Conservation (phyloP, 1,140 invertebrate species). For the Drosophila nigrodunni region DNA sequence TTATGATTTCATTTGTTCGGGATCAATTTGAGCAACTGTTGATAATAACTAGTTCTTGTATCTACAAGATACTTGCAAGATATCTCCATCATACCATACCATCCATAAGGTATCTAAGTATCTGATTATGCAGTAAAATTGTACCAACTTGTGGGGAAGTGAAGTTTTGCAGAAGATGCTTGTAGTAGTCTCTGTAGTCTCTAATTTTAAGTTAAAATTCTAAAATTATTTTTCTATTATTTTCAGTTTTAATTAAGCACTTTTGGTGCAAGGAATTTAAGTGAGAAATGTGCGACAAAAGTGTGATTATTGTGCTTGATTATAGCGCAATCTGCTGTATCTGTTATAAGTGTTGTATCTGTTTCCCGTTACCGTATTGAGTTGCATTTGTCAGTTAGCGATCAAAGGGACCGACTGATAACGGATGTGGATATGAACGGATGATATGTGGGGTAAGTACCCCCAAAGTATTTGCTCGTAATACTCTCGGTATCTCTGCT, state of each 20-base stretch:
- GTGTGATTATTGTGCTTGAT: not conserved
- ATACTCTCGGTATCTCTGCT: constrained; percentile 26
- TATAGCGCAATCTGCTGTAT: not conserved
- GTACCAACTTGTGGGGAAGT: not conserved
- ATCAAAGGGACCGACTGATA: constrained; percentile 20
- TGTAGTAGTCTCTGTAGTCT: too few relatives aligned
- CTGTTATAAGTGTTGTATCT: too few relatives aligned
- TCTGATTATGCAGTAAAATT: not conserved
- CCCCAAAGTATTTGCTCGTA: constrained; percentile 57
- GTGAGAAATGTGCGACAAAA: not conserved
- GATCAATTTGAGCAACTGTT: constrained; percentile 6
- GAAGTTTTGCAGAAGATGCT: too few relatives aligned
- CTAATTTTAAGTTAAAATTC: too few relatives aligned
- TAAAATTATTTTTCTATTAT: too few relatives aligned
- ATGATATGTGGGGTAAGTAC: constrained; percentile 57
- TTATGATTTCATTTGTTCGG: constrained; percentile 46
- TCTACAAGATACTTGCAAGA: too few relatives aligned
- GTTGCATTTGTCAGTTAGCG: not conserved
- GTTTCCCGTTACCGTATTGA: not conserved
- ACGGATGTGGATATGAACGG: constrained; percentile 38
- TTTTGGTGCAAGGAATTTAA: not conserved
- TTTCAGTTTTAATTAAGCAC: too few relatives aligned
- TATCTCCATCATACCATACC: not conserved
- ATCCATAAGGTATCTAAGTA: not conserved
- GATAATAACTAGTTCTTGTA: constrained; percentile 2